phyloP scores from a whole-genome alignment of 2,888 invertebrate species.

The Chironomus tentans region DNA sequence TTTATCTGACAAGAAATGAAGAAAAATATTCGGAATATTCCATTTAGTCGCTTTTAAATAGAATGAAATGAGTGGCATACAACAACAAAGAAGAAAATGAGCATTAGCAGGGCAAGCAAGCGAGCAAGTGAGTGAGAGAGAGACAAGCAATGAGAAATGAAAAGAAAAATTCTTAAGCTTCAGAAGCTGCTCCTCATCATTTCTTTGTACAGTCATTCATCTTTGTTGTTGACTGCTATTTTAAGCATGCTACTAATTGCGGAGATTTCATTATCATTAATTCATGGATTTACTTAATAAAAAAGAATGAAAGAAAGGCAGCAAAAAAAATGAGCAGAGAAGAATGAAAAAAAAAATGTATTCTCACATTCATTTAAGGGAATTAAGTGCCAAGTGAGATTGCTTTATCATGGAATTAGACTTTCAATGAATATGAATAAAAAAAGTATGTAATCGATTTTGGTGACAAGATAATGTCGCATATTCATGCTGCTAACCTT shows the following conservation, averaged over 20 bases:
- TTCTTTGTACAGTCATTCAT: constrained; percentile 12
- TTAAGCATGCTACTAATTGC: constrained; percentile 21
- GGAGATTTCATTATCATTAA: constrained; percentile 25
- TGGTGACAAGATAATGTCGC: constrained; percentile 3
- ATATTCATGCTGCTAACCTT: background rate
- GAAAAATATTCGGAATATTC: background rate
- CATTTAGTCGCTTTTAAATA: background rate
- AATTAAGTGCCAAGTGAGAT: constrained; percentile 19
- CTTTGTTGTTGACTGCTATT: constrained; percentile 18
- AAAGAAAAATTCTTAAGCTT: constrained; percentile 14
- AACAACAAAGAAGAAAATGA: background rate
- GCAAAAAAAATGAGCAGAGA: background rate
- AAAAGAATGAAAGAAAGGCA: background rate
- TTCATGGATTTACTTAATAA: constrained; percentile 15
- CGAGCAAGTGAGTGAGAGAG: no score
- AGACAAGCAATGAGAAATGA: background rate
- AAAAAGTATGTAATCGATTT: constrained; percentile 1
- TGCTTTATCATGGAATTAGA: background rate
- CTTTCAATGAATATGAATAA: background rate
- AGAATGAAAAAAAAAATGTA: background rate
- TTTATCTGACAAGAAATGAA: background rate
- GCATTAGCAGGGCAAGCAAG: no score
- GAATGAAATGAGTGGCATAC: background rate
- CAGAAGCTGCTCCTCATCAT: background rate
- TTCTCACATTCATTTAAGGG: constrained; percentile 24